Conservation (phyloP, 2,888 invertebrate genomes). For the Lasius fuliginosus region DNA sequence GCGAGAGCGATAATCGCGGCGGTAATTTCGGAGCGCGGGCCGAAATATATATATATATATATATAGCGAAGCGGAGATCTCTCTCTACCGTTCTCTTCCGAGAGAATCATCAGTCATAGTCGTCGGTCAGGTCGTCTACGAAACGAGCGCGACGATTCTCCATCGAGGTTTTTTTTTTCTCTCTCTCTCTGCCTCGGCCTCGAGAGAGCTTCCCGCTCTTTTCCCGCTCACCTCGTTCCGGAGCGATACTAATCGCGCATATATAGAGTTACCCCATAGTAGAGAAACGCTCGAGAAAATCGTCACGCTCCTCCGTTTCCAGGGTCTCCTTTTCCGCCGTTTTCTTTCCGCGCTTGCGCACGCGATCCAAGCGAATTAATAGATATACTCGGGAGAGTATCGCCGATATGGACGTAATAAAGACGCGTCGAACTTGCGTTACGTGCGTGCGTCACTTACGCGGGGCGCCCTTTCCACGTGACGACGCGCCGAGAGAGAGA, state of each 20-base stretch:
- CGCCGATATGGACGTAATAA: slow-evolving; percentile 15
- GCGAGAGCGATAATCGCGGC: too few relatives aligned
- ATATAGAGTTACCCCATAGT: not conserved
- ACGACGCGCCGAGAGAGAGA: slow-evolving; percentile 38
- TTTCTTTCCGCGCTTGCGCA: not conserved
- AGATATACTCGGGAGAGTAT: slow-evolving; percentile 4
- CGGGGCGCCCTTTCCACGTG: slow-evolving; percentile 67
- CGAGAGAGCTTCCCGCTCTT: slow-evolving; percentile 43
- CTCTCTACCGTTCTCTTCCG: too few relatives aligned
- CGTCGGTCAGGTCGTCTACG: too few relatives aligned
- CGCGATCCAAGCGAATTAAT: slow-evolving; percentile 10
- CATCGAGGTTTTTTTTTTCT: not conserved
- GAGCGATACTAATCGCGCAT: slow-evolving; percentile 12
- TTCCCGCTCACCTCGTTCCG: slow-evolving; percentile 22
- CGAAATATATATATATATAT: too few relatives aligned
- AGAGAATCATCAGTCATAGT: too few relatives aligned
- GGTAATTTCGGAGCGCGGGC: too few relatives aligned
- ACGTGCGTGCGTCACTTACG: not conserved
- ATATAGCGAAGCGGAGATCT: too few relatives aligned
- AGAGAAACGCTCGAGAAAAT: not conserved
- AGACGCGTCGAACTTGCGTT: slow-evolving; percentile 37
- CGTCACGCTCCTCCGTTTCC: not conserved
- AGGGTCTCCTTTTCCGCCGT: not conserved
- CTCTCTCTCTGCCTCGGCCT: not conserved
- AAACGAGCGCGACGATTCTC: slow-evolving; percentile 14